A percentile compares a stretch with the other conserved stretches of the same genome.
Evolutionary conservation across 2,113 vertebrate species (phyloP).

Genomic region (Erythrocercus mccallii): DNA sequence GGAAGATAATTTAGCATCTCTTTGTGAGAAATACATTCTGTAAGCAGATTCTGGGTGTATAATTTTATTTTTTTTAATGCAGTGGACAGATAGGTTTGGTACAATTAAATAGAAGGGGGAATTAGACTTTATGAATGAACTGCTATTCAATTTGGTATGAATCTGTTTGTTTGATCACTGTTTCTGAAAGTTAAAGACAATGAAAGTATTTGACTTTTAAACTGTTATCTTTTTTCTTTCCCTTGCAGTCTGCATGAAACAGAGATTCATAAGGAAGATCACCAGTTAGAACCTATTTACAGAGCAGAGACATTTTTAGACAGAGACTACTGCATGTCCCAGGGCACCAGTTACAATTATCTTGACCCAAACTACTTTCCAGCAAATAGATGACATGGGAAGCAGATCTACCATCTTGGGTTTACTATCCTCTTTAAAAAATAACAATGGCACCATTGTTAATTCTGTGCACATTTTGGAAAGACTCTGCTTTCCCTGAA

Average conservation of each 20-base stretch:
- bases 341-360: constrained; percentile 95
- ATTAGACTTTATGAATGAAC: neutral
- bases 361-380: constrained; percentile 99
- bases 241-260: constrained; percentile 89
- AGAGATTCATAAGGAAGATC: constrained; percentile 91
- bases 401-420: constrained; percentile 64
- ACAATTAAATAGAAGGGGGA: neutral
- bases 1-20: neutral
- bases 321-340: constrained; percentile 98
- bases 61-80: neutral
- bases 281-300: constrained; percentile 92
- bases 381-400: constrained; percentile 99
- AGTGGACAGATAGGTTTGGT: neutral
- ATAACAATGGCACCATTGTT: constrained; percentile 74
- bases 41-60: neutral
- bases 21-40: neutral
- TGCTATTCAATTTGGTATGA: neutral
- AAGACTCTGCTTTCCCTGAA: constrained; percentile 78
- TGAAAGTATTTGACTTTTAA: constrained; percentile 16
- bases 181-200: neutral
- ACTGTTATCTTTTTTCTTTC: constrained; percentile 56
- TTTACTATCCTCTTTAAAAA: constrained; percentile 71
- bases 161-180: neutral
- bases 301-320: constrained; percentile 92
- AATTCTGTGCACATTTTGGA: constrained; percentile 77